phyloP scores from a whole-genome alignment of 2,113 vertebrate genomes.

The Gymnobelideus leadbeateri region DNA sequence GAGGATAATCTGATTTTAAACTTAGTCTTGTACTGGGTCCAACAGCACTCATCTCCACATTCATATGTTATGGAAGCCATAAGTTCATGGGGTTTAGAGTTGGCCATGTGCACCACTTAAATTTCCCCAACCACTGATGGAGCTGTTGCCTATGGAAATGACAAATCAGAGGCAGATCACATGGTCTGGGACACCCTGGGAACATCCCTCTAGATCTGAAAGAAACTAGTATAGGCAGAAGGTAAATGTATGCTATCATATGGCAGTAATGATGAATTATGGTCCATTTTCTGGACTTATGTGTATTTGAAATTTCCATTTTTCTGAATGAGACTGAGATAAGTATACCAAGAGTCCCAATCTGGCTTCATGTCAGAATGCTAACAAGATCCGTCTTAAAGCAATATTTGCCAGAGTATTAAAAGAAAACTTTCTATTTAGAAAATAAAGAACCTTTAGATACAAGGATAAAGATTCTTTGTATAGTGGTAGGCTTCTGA shows the following conservation, averaged over 20 bases:
- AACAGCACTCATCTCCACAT: neutral
- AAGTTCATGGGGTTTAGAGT: neutral
- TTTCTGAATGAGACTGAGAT: neutral
- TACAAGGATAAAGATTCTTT: neutral
- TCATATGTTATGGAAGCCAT: neutral
- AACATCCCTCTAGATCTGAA: neutral
- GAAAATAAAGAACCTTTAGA: neutral
- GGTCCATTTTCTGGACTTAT: too few relatives aligned
- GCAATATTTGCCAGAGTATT: neutral
- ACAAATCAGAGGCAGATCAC: neutral
- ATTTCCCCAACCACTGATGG: neutral
- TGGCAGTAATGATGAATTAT: neutral
- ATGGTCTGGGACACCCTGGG: neutral
- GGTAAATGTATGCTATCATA: neutral
- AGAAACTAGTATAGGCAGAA: neutral
- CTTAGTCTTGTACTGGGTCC: neutral
- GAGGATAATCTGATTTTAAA: too few relatives aligned
- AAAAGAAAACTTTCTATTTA: neutral
- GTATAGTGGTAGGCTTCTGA: neutral
- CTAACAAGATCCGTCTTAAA: slow-evolving; percentile 29
- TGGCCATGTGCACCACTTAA: neutral
- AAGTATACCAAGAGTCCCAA: neutral
- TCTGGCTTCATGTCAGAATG: neutral
- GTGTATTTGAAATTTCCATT: neutral
- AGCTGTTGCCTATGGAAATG: neutral